Evolutionary conservation across 2,797 vertebrate genomes (phyloP).

Genomic region (Tarsius wallacei): DNA sequence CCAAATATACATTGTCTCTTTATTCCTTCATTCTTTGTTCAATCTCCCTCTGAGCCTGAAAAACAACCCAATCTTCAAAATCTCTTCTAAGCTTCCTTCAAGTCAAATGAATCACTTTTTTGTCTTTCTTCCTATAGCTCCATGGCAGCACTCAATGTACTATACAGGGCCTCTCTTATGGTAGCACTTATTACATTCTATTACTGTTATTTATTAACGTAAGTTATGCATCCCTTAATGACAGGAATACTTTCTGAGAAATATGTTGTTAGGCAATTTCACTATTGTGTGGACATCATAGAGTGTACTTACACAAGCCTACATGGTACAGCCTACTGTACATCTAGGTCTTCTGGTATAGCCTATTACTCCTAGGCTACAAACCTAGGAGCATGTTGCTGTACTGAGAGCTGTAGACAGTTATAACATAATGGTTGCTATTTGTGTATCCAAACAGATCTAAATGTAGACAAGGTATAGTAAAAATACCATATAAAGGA

Average conservation of each 20-base stretch:
- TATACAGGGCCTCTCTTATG: neutral
- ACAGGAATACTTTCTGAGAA: neutral
- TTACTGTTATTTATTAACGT: neutral
- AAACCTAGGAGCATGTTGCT: neutral
- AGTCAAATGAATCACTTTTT: neutral
- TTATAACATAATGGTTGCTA: neutral
- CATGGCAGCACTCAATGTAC: neutral
- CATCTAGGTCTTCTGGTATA: neutral
- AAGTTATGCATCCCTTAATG: neutral
- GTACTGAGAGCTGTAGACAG: neutral
- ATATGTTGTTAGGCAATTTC: neutral
- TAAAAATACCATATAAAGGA: neutral
- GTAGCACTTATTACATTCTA: neutral
- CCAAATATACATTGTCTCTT: neutral
- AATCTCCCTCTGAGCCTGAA: neutral
- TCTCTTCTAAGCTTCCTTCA: neutral
- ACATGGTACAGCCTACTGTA: neutral
- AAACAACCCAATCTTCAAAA: neutral
- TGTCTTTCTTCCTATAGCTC: neutral
- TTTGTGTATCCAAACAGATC: neutral
- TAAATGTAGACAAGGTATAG: neutral
- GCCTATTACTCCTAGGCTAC: neutral
- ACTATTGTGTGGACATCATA: neutral
- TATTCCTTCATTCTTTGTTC: constrained; percentile 15
- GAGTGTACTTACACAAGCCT: neutral